Percentiles rank a stretch among this genome's conserved stretches.
These are phyloP conservation scores for Acanthopleura granulata DNA, from an alignment of 2,888 invertebrate species.

Conservation along the genomic window DNA sequence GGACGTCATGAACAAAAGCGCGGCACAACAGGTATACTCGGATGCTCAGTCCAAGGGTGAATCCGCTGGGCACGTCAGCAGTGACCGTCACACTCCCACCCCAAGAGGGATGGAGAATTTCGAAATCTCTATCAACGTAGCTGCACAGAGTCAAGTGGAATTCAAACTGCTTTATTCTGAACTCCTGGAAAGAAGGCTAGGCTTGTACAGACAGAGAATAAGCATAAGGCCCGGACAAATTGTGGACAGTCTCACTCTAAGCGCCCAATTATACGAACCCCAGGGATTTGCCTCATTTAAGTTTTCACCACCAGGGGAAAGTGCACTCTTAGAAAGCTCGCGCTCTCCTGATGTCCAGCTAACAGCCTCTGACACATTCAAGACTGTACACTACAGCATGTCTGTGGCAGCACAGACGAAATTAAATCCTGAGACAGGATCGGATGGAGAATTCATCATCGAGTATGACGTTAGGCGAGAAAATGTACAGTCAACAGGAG, in stretches of 20 bases:
- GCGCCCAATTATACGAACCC: slow-evolving; percentile 31
- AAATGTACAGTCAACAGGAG: slow-evolving; percentile 26
- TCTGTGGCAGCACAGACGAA: slow-evolving; percentile 27
- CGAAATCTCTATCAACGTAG: slow-evolving; percentile 76
- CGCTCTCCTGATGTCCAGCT: slow-evolving; percentile 5
- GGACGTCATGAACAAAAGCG: slow-evolving; percentile 62
- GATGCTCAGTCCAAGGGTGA: slow-evolving; percentile 54
- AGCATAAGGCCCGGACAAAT: slow-evolving; percentile 78
- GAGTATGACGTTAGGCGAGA: slow-evolving; percentile 34
- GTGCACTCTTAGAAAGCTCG: neutral
- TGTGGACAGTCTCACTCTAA: slow-evolving; percentile 69
- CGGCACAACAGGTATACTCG: slow-evolving; percentile 56
- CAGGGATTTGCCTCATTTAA: slow-evolving; percentile 33
- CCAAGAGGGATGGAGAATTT: slow-evolving; percentile 43
- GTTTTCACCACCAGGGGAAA: slow-evolving; percentile 31
- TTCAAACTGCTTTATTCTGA: slow-evolving; percentile 83
- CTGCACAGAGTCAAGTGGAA: slow-evolving; percentile 74
- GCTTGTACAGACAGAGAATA: slow-evolving; percentile 78
- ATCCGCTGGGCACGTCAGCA: slow-evolving; percentile 53
- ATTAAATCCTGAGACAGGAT: slow-evolving; percentile 23
- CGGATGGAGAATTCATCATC: slow-evolving; percentile 38
- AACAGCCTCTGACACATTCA: neutral
- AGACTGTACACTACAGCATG: slow-evolving; percentile 32
- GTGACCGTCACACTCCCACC: neutral
- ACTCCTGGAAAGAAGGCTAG: slow-evolving; percentile 75